A percentile compares a stretch with the other conserved stretches of the same genome.
These are phyloP conservation scores for Rhagium mordax DNA, from an alignment of 2,888 invertebrate species.

Conservation along the genomic window DNA sequence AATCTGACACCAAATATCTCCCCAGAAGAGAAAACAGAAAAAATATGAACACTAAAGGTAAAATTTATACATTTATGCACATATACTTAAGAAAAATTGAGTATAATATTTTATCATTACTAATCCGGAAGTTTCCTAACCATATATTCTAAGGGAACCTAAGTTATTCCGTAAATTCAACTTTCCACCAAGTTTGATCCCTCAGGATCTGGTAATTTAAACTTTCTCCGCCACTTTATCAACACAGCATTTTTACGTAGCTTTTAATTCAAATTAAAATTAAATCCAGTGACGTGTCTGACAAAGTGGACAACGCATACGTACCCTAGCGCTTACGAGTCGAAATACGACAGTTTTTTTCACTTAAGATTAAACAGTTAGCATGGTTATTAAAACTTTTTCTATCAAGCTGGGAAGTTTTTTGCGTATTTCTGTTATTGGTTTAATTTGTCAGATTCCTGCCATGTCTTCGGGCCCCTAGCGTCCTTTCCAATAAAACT, in stretches of 20 bases:
- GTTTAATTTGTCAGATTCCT: slow-evolving; percentile 47
- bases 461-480: neutral
- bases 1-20: no score
- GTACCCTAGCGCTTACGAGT: neutral
- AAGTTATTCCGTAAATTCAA: slow-evolving; percentile 4
- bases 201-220: slow-evolving; percentile 8
- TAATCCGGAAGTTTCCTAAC: neutral
- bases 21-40: no score
- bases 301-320: neutral
- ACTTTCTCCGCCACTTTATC: neutral
- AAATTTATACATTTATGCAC: neutral
- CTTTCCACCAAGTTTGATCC: slow-evolving; percentile 6
- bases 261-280: neutral
- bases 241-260: neutral
- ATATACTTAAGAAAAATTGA: neutral
- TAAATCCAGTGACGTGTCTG: neutral
- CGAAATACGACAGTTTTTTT: neutral
- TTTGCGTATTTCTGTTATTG: slow-evolving; percentile 45
- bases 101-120: neutral
- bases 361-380: slow-evolving; percentile 38
- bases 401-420: slow-evolving; percentile 46
- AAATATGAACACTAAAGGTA: no score
- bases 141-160: neutral
- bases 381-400: slow-evolving; percentile 49
- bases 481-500: slow-evolving; percentile 9